Percentiles rank a stretch among this genome's conserved stretches.
These are phyloP conservation scores for Vidua macroura DNA, from an alignment of 2,113 vertebrate genomes.

Conservation along the genomic window DNA sequence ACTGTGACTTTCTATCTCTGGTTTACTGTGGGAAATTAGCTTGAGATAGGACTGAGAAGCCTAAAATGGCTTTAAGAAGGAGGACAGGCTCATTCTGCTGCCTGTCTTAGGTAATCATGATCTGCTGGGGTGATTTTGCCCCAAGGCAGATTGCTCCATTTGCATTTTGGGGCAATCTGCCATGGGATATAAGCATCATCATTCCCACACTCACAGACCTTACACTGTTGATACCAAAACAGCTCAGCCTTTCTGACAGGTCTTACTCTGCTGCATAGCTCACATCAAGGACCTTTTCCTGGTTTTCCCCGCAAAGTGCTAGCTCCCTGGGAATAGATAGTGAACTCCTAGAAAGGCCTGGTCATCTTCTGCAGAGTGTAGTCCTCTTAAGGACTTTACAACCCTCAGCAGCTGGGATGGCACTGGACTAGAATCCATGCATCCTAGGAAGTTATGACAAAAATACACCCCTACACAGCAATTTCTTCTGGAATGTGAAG, in stretches of 20 bases:
- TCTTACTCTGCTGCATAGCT: not conserved
- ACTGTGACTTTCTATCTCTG: not conserved
- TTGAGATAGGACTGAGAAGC: not conserved
- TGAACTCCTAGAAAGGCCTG: not conserved
- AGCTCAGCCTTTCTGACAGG: not conserved
- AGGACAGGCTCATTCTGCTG: not conserved
- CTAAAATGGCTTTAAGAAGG: not conserved
- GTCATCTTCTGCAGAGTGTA: not conserved
- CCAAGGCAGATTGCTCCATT: not conserved
- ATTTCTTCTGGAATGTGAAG: not conserved
- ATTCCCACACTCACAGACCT: not conserved
- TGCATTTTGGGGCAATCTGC: rapidly evolving
- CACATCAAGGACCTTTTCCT: not conserved
- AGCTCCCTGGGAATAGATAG: not conserved
- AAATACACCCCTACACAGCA: rapidly evolving
- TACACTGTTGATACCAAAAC: not conserved
- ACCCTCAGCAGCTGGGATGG: not conserved
- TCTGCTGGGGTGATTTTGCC: not conserved
- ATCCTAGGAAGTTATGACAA: not conserved
- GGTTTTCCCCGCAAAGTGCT: not conserved
- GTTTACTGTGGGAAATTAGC: not conserved
- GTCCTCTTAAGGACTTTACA: not conserved
- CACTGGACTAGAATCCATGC: not conserved
- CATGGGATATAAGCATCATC: not conserved
- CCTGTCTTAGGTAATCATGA: not conserved